Base-by-base conservation (phyloP, 2,113 vertebrate species). In the Cottus gobio region DNA sequence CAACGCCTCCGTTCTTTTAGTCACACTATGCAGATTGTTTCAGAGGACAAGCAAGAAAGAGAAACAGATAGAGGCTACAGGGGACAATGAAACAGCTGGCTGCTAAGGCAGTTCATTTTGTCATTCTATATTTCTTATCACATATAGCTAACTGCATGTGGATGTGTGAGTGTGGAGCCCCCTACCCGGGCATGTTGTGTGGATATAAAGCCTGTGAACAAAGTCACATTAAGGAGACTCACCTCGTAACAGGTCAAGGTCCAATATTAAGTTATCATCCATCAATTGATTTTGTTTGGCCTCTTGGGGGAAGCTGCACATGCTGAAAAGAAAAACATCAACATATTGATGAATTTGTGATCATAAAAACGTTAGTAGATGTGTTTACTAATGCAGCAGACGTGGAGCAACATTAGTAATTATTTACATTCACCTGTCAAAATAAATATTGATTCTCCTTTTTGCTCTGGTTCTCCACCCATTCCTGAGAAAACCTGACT, bases 21-120 rank as follows among this genome's bases (percentile, higher is more conserved):
- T 85, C 91, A 95, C 95, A 95, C 93, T 93, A 93, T 91, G 88
- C 82, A 92, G 94, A 95, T 95, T 96, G 95, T 95, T 94, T 87
- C 62, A 68, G 89, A 89, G 87, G 93, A 94, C 90, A 93, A 90
- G 89, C 82, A 70, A 92, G 90, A 93, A 85, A 92, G 87, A 94
- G 90, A 93, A 90, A 92, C 90, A 93, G 88, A 92, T 83, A 88
- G 89, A 93, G 90, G 89, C 89, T 80, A 87, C 79, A 26, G 79
- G 76, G 87, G 93, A 95, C 94, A 96, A 94, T 94, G 92, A 94
- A 95, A 95, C 95, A 96, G 92, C 95, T 95, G 94, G 93, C 86
- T 84, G 86, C 90, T 93, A 92, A 90, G 89, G 90, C 93, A 95
- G 92, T 95, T 93, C 87, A 92, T 94, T 92, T 94, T 82, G 83